Conservation (phyloP, 2,888 invertebrate genomes). For the Xestia c-nigrum region DNA sequence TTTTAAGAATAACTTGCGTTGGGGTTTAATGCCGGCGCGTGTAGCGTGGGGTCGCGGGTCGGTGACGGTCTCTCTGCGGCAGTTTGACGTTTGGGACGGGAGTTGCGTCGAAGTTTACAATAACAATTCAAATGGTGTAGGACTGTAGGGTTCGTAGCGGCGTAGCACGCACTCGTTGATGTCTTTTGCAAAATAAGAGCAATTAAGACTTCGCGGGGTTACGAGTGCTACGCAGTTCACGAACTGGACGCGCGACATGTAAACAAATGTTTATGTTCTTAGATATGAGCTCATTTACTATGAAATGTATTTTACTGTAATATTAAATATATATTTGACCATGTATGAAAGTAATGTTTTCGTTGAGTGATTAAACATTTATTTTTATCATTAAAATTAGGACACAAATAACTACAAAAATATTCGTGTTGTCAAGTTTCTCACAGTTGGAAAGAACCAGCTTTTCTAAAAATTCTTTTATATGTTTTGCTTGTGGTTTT, state of each 20-base stretch:
- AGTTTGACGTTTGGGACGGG: conserved; percentile 55
- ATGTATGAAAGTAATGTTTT: conserved; percentile 4
- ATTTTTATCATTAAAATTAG: background rate
- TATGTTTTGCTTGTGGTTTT: conserved; percentile 15
- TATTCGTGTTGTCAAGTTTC: background rate
- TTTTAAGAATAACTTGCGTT: conserved; percentile 28
- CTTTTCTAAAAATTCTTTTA: conserved; percentile 5
- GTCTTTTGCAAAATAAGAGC: conserved; percentile 74
- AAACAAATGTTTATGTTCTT: conserved; percentile 32
- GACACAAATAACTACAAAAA: background rate
- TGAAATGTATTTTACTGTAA: conserved; percentile 8
- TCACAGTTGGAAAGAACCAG: background rate
- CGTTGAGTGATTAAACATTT: background rate
- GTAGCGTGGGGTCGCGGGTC: conserved; percentile 20
- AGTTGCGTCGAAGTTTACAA: conserved; percentile 57
- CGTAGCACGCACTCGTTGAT: conserved; percentile 72
- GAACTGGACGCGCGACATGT: conserved; percentile 21
- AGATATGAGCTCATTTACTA: conserved; percentile 18
- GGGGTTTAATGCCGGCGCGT: conserved; percentile 19
- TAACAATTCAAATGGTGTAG: conserved; percentile 65
- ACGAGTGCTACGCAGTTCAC: conserved; percentile 57
- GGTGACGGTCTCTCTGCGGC: conserved; percentile 28
- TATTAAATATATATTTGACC: background rate
- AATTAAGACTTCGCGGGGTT: conserved; percentile 54
- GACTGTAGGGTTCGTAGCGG: conserved; percentile 68